These are phyloP conservation scores for Isichthys henryi DNA, from an alignment of 2,113 vertebrate genomes.

Conservation along the genomic window DNA sequence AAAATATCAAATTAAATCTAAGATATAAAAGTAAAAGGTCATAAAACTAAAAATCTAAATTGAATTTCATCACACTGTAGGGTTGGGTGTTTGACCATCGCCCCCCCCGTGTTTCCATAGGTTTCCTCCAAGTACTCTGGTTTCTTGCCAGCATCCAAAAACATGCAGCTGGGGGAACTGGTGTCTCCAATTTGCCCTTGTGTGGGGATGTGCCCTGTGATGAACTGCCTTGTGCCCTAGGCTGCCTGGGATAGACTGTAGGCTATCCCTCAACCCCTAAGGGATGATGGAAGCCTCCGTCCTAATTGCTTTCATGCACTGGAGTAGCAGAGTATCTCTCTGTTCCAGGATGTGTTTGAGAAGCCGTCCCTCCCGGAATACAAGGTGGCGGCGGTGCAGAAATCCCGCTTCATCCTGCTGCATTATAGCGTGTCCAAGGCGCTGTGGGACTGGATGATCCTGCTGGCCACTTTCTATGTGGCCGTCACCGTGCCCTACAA, in stretches of 20 bases:
- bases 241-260: not conserved
- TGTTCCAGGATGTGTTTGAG: constrained; percentile 76
- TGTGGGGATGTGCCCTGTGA: not conserved
- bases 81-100: too few species aligned
- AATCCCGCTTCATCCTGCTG: constrained; percentile 87
- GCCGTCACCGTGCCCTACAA: constrained; percentile 90
- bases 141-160: not conserved
- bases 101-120: not conserved
- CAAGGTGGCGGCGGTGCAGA: constrained; percentile 88
- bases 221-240: not conserved
- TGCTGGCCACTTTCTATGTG: constrained; percentile 91
- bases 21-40: not conserved
- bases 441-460: constrained; percentile 91
- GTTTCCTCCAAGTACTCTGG: not conserved
- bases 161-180: not conserved
- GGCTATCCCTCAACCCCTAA: not conserved
- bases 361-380: constrained; percentile 84
- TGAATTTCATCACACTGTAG: not conserved
- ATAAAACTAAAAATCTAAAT: not conserved
- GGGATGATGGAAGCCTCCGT: not conserved
- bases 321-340: not conserved
- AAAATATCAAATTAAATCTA: too few species aligned
- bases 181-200: not conserved
- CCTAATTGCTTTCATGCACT: not conserved
- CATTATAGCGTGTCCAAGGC: constrained; percentile 95